These are phyloP conservation scores for Phyto melanocephala DNA, from an alignment of 2,888 invertebrate species.

Conservation along the genomic window DNA sequence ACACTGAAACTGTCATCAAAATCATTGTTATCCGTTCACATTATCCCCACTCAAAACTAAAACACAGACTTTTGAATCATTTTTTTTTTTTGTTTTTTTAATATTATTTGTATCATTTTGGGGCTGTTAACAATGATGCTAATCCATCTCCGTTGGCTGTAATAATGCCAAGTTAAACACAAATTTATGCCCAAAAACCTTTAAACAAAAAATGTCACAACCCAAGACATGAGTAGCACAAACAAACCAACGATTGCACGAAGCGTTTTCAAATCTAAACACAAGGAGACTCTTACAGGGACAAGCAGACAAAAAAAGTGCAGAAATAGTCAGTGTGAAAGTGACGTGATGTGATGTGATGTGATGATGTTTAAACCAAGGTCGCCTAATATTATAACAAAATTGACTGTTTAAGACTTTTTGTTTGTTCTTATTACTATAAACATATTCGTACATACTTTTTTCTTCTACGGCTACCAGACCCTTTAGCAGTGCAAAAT, in stretches of 20 bases:
- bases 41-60: constrained; percentile 71
- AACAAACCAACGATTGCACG: neutral
- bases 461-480: neutral
- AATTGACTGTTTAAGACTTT: constrained; percentile 46
- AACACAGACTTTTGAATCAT: constrained; percentile 11
- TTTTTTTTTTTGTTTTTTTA: neutral
- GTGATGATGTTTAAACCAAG: constrained; percentile 50
- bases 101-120: constrained; percentile 38
- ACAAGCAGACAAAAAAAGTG: neutral
- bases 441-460: neutral
- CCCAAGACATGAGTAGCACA: constrained; percentile 55
- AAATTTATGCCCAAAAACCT: constrained; percentile 64
- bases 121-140: constrained; percentile 74
- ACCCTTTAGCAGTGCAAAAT: neutral
- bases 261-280: neutral
- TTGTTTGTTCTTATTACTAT: neutral
- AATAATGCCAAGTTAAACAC: constrained; percentile 65
- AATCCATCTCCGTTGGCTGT: constrained; percentile 75
- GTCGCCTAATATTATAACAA: constrained; percentile 60
- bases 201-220: constrained; percentile 62
- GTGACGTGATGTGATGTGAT: constrained; percentile 53
- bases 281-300: neutral
- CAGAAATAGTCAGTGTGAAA: constrained; percentile 60
- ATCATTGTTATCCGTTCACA: constrained; percentile 74
- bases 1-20: constrained; percentile 67